Percentiles rank a stretch among this genome's conserved stretches.
phyloP scores from a whole-genome alignment of 2,113 vertebrate genomes.

The Dascyllus trimaculatus region DNA sequence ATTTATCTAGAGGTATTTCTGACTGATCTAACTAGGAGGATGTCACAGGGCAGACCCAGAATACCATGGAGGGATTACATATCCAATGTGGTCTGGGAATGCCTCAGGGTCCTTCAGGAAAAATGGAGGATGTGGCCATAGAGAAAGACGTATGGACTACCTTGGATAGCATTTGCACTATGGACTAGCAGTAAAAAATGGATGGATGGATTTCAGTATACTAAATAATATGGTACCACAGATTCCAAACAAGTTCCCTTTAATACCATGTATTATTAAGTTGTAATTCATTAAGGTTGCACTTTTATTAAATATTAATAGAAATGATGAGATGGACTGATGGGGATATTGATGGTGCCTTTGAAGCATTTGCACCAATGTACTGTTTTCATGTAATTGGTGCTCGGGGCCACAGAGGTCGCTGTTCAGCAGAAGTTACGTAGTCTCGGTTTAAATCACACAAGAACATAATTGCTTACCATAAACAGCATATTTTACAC shows the following conservation, averaged over 20 bases:
- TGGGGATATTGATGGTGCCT: neutral
- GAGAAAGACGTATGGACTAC: conserved; percentile 8
- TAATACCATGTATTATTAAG: neutral
- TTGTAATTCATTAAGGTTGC: neutral
- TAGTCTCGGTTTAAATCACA: conserved; percentile 30
- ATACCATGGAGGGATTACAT: conserved; percentile 24
- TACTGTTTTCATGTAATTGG: neutral
- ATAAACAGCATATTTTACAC: conserved; percentile 5
- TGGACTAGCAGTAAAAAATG: conserved; percentile 4
- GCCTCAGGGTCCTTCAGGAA: conserved; percentile 23
- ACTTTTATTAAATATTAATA: no score
- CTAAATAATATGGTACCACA: conserved; percentile 1
- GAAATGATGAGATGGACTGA: neutral
- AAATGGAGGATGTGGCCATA: conserved; percentile 8
- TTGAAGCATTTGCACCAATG: neutral
- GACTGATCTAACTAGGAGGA: conserved; percentile 19
- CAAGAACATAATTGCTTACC: neutral
- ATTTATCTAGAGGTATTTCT: conserved; percentile 40
- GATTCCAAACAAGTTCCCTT: conserved; percentile 6
- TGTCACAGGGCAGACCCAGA: conserved; percentile 21
- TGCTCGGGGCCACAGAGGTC: neutral
- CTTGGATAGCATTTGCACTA: conserved; percentile 6
- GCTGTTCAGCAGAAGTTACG: conserved; percentile 25
- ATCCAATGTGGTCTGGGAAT: conserved; percentile 9
- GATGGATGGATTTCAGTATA: conserved; percentile 1